Evolutionary conservation across 2,797 vertebrate genomes (phyloP).

Genomic region (Coilia nasus): DNA sequence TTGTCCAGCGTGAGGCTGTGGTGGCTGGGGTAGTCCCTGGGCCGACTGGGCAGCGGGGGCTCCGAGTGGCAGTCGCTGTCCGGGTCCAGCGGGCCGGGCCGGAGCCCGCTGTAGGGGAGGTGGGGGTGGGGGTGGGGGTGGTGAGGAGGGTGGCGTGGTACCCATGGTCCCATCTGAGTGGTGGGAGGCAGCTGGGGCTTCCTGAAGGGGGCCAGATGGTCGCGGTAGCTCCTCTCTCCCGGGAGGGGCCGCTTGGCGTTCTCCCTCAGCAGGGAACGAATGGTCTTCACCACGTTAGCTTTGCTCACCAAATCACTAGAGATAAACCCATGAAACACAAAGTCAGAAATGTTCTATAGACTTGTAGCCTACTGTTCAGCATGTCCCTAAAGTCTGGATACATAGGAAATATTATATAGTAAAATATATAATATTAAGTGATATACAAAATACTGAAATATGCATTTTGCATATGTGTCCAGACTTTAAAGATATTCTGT

Average conservation of each 20-base stretch:
- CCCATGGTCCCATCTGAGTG: slow-evolving; percentile 73
- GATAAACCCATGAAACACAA: slow-evolving; percentile 23
- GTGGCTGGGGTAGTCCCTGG: slow-evolving; percentile 6
- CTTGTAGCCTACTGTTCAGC: no score
- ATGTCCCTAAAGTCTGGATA: no score
- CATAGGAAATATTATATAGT: no score
- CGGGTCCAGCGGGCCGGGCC: slow-evolving; percentile 66
- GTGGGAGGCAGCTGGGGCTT: slow-evolving; percentile 76
- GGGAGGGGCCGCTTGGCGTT: slow-evolving; percentile 74
- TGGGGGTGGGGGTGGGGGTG: no score
- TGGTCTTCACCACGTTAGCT: slow-evolving; percentile 81
- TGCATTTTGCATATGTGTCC: no score
- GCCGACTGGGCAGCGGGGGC: slow-evolving; percentile 63
- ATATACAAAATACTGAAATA: no score
- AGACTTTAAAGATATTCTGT: no score
- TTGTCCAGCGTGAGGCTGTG: slow-evolving; percentile 51
- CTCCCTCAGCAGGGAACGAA: slow-evolving; percentile 84
- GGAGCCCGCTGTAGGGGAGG: slow-evolving; percentile 53
- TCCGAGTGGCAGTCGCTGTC: slow-evolving; percentile 76
- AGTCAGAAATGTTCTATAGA: not conserved
- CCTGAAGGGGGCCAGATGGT: slow-evolving; percentile 76
- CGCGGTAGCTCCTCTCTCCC: slow-evolving; percentile 70
- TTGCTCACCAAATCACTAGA: slow-evolving; percentile 85
- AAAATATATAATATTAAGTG: no score
- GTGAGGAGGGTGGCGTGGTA: slow-evolving; percentile 70